Percentiles rank a stretch among this genome's conserved stretches.
Conservation (phyloP, 1,140 invertebrate species). For the Scylla paramamosain region DNA sequence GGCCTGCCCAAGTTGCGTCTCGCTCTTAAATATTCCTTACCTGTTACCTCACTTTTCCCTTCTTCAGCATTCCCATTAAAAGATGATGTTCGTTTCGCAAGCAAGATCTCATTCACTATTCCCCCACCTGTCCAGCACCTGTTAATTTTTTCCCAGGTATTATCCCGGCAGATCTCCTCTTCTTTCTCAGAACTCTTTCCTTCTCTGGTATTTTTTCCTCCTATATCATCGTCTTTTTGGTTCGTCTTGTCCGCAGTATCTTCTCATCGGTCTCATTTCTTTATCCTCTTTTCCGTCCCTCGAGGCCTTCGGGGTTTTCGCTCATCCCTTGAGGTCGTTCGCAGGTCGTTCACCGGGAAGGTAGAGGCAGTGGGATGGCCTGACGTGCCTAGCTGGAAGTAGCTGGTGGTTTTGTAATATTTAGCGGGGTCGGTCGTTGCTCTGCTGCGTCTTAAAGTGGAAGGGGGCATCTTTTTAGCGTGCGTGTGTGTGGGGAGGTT, state of each 20-base stretch:
- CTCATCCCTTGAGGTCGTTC: not conserved
- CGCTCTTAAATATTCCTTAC: too few species aligned
- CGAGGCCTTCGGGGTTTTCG: not conserved
- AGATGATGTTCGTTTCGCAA: too few species aligned
- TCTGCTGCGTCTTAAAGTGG: not conserved
- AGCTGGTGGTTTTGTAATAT: not conserved
- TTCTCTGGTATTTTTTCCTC: not conserved
- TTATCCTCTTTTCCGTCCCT: not conserved
- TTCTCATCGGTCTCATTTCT: not conserved
- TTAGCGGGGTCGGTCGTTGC: not conserved
- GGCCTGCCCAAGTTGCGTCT: not conserved
- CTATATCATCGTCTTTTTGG: not conserved
- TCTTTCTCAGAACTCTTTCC: not conserved
- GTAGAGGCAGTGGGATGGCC: not conserved
- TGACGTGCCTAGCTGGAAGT: too few species aligned
- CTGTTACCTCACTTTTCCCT: too few species aligned
- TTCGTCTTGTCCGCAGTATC: not conserved
- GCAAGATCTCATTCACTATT: too few species aligned
- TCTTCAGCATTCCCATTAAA: too few species aligned
- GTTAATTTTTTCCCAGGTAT: not conserved
- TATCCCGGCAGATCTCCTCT: not conserved
- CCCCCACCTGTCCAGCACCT: not conserved
- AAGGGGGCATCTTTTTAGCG: too few species aligned
- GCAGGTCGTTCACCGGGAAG: not conserved
- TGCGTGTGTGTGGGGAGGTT: not conserved